Evolutionary conservation across 2,797 vertebrate species (phyloP).

Genomic region (Halcyon badia): DNA sequence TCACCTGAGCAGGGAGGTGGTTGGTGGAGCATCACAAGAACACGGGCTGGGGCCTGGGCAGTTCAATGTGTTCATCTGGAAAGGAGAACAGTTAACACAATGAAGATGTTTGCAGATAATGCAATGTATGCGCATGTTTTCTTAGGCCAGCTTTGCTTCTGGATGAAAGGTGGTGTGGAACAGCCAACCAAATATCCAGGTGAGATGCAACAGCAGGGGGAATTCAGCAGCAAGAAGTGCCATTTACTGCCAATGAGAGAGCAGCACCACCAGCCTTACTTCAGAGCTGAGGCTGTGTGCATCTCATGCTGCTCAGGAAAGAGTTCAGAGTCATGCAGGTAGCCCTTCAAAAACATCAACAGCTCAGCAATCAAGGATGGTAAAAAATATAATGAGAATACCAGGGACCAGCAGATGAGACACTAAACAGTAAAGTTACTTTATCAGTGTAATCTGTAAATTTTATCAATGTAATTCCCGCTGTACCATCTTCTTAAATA

Average conservation of each 20-base stretch:
- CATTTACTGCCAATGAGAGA: rapidly evolving
- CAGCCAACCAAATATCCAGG: rapidly evolving
- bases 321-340: background rate
- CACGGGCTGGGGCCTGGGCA: rapidly evolving
- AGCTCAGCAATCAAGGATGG: background rate
- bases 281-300: background rate
- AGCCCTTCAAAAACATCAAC: background rate
- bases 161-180: background rate
- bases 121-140: background rate
- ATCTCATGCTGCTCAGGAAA: background rate
- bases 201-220: background rate
- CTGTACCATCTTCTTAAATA: background rate
- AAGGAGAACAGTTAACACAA: background rate
- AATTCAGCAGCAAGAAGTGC: background rate
- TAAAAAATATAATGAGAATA: rapidly evolving
- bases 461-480: background rate
- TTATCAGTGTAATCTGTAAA: background rate
- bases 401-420: background rate
- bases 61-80: background rate
- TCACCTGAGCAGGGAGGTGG: background rate
- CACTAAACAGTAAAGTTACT: background rate
- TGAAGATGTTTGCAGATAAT: background rate
- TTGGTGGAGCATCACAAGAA: rapidly evolving
- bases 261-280: background rate
- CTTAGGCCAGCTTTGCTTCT: background rate